phyloP scores from a whole-genome alignment of 1,140 invertebrate genomes.

The Ceratina calcarata region DNA sequence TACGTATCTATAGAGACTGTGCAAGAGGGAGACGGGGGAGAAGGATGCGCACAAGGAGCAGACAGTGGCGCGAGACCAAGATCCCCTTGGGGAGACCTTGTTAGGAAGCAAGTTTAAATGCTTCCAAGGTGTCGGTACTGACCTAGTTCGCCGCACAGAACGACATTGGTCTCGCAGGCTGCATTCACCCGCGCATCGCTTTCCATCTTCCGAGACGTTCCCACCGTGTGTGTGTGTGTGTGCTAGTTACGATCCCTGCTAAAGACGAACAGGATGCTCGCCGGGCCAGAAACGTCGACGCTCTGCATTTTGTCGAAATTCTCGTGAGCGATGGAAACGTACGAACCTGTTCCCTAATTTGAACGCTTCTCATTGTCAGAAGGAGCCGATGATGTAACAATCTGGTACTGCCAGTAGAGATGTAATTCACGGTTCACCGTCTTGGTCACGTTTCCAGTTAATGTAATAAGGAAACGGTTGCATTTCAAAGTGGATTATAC shows the following conservation, averaged over 20 bases:
- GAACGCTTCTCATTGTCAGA: background rate
- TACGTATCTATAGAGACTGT: too few relatives aligned
- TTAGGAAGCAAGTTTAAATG: constrained; percentile 60
- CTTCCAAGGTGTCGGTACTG: constrained; percentile 62
- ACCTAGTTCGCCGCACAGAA: constrained; percentile 50
- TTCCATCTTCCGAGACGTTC: constrained; percentile 34
- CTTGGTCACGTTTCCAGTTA: background rate
- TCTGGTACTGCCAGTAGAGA: background rate
- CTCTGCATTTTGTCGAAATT: constrained; percentile 2
- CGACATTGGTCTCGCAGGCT: constrained; percentile 45
- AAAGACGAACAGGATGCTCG: background rate
- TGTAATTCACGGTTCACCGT: background rate
- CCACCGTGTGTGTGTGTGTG: background rate
- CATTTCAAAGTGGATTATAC: too few relatives aligned
- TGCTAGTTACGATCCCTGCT: background rate
- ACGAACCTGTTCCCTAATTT: background rate
- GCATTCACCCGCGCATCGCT: constrained; percentile 40
- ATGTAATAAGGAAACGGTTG: too few relatives aligned
- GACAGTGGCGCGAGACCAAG: constrained; percentile 41
- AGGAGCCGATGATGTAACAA: background rate
- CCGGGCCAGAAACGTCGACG: background rate
- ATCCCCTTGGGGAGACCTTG: constrained; percentile 47
- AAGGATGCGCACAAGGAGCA: constrained; percentile 1
- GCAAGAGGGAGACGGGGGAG: too few relatives aligned
- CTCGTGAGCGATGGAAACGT: background rate